Evolutionary conservation across 2,797 vertebrate species (phyloP).

Genomic region (Phrynocephalus guinanensis): DNA sequence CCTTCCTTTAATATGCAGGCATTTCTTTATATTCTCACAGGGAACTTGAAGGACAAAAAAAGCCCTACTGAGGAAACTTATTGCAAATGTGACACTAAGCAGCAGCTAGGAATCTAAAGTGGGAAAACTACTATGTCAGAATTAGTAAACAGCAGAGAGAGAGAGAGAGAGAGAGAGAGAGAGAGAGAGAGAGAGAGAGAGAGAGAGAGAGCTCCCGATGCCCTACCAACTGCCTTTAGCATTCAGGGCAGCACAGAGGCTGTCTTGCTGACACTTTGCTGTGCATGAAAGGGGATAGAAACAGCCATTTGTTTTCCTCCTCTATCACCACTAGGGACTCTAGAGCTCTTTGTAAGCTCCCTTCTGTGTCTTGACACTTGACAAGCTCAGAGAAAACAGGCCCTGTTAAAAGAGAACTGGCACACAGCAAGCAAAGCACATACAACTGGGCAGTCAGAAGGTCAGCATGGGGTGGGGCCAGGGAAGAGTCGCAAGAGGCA

Average conservation of each 20-base stretch:
- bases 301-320: background rate
- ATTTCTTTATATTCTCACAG: background rate
- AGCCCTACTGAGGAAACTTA: constrained; percentile 34
- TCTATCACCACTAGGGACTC: constrained; percentile 20
- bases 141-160: background rate
- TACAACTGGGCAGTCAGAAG: background rate
- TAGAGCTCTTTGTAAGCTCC: constrained; percentile 20
- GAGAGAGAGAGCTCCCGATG: background rate
- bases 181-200: too few species aligned
- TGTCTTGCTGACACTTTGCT: background rate
- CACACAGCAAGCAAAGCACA: background rate
- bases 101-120: constrained; percentile 16
- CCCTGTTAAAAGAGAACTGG: background rate
- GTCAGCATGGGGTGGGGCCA: background rate
- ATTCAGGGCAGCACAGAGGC: background rate
- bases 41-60: background rate
- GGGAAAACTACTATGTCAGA: constrained; percentile 8
- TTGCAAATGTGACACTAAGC: constrained; percentile 18
- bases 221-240: background rate
- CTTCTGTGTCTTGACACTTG: constrained; percentile 2
- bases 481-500: background rate
- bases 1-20: constrained; percentile 33
- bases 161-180: too few species aligned
- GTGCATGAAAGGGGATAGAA: background rate
- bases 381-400: background rate